These are phyloP conservation scores for Sebastes vulpes DNA, from an alignment of 2,797 vertebrate genomes.

Conservation along the genomic window DNA sequence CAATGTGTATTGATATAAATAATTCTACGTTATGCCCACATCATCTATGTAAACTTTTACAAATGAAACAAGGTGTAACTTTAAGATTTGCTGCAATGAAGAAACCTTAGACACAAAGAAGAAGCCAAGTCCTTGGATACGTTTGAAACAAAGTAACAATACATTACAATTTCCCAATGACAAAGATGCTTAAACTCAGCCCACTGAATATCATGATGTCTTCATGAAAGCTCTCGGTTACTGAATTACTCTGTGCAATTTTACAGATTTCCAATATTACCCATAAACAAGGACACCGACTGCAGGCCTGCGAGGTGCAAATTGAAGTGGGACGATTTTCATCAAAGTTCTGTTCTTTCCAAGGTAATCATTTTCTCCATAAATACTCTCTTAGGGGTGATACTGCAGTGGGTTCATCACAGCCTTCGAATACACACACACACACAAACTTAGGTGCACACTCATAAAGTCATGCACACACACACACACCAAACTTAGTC, in stretches of 20 bases:
- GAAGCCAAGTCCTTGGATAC: not conserved
- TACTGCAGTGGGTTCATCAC: constrained; percentile 68
- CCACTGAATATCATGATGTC: constrained; percentile 24
- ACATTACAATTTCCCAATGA: not conserved
- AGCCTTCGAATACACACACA: constrained; percentile 40
- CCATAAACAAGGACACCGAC: constrained; percentile 63
- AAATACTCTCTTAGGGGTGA: constrained; percentile 73
- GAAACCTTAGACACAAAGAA: not conserved
- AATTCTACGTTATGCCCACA: not conserved
- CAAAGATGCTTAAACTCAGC: not conserved
- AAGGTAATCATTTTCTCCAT: constrained; percentile 78
- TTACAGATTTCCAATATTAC: constrained; percentile 68
- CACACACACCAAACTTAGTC: constrained; percentile 35
- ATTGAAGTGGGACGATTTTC: constrained; percentile 77
- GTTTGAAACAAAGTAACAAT: not conserved
- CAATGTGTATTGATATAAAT: not conserved
- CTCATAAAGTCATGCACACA: constrained; percentile 20
- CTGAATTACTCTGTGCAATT: constrained; percentile 32
- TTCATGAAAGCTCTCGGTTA: constrained; percentile 43
- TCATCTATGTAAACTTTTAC: not conserved
- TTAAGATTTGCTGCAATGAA: not conserved
- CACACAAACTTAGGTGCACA: constrained; percentile 10
- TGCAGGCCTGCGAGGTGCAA: constrained; percentile 56
- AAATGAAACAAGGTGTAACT: not conserved
- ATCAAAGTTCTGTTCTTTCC: constrained; percentile 78